Evolutionary conservation across 1,140 invertebrate species (phyloP).

Genomic region (Heliconius eleuchia): DNA sequence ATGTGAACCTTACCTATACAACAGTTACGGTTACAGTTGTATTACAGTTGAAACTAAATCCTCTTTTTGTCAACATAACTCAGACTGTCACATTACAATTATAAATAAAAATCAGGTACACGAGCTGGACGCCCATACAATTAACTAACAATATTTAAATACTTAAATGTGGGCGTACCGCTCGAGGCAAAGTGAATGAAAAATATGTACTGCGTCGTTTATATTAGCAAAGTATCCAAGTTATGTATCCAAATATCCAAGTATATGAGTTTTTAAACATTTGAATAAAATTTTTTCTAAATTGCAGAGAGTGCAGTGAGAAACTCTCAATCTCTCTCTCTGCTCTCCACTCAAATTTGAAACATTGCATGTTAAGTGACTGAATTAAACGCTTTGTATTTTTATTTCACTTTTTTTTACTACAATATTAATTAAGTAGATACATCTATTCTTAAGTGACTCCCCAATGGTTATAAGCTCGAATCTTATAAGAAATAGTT

Average conservation of each 20-base stretch:
- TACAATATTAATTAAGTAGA: too few species aligned
- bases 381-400: too few species aligned
- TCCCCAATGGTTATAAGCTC: too few species aligned
- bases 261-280: background rate
- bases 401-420: too few species aligned
- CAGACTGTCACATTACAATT: background rate
- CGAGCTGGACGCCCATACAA: background rate
- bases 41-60: background rate
- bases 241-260: background rate
- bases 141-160: background rate
- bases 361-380: too few species aligned
- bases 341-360: too few species aligned
- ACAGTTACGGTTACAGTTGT: too few species aligned
- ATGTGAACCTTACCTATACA: too few species aligned
- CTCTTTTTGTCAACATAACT: background rate
- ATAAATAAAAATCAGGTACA: background rate
- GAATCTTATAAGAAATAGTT: too few species aligned
- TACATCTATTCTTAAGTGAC: too few species aligned
- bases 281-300: background rate
- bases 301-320: too few species aligned
- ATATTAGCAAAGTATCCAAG: background rate
- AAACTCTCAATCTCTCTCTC: too few species aligned
- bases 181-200: background rate
- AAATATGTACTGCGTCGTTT: background rate
- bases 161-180: background rate